phyloP scores from a whole-genome alignment of 2,888 invertebrate species.

The Campopleginae sp. region DNA sequence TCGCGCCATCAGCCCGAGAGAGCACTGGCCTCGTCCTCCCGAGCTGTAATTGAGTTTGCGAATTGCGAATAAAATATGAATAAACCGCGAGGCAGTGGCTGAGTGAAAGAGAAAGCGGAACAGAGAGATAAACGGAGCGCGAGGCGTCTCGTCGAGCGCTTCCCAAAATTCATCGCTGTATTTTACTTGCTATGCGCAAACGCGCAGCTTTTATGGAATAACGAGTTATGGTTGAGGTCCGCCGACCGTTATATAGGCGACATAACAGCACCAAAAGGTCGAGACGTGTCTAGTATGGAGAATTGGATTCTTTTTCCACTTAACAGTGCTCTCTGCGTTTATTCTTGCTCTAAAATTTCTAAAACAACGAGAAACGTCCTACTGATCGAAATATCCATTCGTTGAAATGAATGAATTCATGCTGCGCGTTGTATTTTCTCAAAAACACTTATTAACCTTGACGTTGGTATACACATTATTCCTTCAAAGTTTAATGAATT shows the following conservation, averaged over 20 bases:
- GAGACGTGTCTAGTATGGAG: constrained; percentile 26
- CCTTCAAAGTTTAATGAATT: constrained; percentile 15
- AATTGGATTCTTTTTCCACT: not conserved
- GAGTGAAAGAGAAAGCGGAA: constrained; percentile 30
- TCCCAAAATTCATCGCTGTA: constrained; percentile 49
- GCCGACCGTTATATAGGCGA: constrained; percentile 20
- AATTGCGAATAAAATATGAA: constrained; percentile 72
- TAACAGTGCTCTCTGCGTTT: not conserved
- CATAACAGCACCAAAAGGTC: constrained; percentile 42
- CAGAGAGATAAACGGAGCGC: constrained; percentile 9
- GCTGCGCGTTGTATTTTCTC: not conserved
- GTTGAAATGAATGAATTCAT: not conserved
- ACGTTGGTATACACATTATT: not conserved
- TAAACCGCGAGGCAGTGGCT: constrained; percentile 55
- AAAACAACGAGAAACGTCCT: not conserved
- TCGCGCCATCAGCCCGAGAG: constrained; percentile 60
- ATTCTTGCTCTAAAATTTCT: not conserved
- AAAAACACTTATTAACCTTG: not conserved
- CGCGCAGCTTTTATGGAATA: constrained; percentile 8
- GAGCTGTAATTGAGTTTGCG: constrained; percentile 72
- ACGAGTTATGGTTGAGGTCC: constrained; percentile 40
- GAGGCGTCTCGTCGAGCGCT: constrained; percentile 47
- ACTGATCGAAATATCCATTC: not conserved
- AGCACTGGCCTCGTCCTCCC: constrained; percentile 41
- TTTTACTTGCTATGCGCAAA: constrained; percentile 25